phyloP scores from a whole-genome alignment of 1,140 invertebrate genomes.

The Drosophila ironensis region DNA sequence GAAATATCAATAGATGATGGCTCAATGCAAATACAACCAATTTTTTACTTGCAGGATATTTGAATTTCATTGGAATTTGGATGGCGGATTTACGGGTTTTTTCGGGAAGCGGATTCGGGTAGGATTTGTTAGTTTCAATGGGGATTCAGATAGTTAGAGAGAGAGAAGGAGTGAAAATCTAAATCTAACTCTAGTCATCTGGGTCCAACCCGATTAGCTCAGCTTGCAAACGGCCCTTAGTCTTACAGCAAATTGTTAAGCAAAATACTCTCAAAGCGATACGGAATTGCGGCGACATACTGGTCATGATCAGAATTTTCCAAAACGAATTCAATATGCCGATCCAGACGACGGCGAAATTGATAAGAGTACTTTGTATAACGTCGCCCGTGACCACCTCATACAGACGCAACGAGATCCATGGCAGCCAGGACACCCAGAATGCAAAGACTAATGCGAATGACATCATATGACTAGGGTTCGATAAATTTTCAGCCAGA shows the following conservation, averaged over 20 bases:
- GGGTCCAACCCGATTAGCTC: conserved; percentile 92
- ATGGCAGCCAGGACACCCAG: conserved; percentile 96
- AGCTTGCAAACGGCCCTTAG: conserved; percentile 89
- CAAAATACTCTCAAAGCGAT: conserved; percentile 93
- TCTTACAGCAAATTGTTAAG: conserved; percentile 93
- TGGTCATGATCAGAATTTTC: conserved; percentile 95
- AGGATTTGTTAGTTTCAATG: conserved; percentile 2
- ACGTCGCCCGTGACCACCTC: conserved; percentile 84
- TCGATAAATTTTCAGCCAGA: conserved; percentile 93
- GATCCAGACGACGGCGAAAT: conserved; percentile 96
- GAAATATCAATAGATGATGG: conserved; percentile 17
- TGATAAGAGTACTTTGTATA: conserved; percentile 90
- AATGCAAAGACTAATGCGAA: conserved; percentile 95
- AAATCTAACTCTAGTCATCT: conserved; percentile 86
- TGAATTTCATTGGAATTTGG: not conserved
- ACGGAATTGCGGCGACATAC: conserved; percentile 94
- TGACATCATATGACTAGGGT: conserved; percentile 97
- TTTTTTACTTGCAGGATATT: conserved; percentile 32
- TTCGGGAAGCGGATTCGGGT: not conserved
- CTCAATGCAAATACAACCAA: conserved; percentile 47
- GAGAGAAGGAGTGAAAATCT: conserved; percentile 55
- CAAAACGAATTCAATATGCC: conserved; percentile 96
- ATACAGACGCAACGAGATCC: conserved; percentile 88
- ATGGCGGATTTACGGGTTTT: not conserved
- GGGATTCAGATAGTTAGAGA: too few species aligned